Evolutionary conservation across 2,113 vertebrate genomes (phyloP).

Genomic region (Natator depressus): DNA sequence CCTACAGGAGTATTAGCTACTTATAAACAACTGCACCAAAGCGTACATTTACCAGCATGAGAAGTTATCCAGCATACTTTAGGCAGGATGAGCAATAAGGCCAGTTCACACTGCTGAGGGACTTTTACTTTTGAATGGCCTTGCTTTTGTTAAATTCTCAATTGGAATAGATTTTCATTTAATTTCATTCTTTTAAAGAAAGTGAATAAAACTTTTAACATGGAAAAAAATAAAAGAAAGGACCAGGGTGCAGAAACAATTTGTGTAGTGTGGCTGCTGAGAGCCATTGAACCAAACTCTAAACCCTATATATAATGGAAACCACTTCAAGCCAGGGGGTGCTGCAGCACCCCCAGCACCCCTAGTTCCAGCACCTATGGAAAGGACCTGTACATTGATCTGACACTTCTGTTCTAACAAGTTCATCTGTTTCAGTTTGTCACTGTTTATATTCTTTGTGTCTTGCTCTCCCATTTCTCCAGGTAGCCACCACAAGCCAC

Average conservation of each 20-base stretch:
- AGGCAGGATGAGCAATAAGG: not conserved
- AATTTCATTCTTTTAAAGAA: not conserved
- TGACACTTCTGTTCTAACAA: not conserved
- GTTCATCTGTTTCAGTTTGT: not conserved
- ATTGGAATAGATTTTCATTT: not conserved
- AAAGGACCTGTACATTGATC: constrained; percentile 4
- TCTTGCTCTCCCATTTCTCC: not conserved
- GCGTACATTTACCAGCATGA: not conserved
- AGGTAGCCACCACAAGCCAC: not conserved
- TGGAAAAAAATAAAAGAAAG: not conserved
- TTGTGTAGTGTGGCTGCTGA: no score
- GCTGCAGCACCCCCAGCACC: no score
- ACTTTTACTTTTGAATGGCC: not conserved
- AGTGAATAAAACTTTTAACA: not conserved
- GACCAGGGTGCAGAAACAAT: not conserved
- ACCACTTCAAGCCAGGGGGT: no score
- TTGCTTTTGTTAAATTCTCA: not conserved
- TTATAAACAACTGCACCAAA: not conserved
- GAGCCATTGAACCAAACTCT: no score
- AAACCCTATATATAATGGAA: no score
- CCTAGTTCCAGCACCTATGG: not conserved
- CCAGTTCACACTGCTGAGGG: not conserved
- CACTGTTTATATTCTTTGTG: not conserved
- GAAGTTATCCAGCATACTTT: not conserved
- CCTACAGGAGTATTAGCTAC: not conserved